These are phyloP conservation scores for Oryzaephilus surinamensis DNA, from an alignment of 1,140 invertebrate genomes.

Conservation along the genomic window DNA sequence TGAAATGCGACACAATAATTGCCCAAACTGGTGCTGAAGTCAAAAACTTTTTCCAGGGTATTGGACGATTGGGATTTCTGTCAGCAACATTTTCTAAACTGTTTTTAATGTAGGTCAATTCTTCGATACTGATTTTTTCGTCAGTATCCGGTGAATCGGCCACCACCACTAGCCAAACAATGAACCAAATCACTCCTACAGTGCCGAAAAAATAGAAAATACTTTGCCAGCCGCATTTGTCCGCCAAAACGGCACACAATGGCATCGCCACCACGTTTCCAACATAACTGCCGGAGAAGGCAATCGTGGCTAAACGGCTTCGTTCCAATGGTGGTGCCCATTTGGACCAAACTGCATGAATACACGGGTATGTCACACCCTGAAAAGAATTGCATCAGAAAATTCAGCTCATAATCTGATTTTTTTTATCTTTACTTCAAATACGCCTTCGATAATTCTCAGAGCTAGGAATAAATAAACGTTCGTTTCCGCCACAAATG, in stretches of 20 bases:
- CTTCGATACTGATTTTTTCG: slow-evolving; percentile 57
- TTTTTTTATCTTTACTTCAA: slow-evolving; percentile 76
- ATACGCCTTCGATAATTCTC: slow-evolving; percentile 76
- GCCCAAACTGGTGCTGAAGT: slow-evolving; percentile 82
- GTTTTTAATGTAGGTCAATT: slow-evolving; percentile 65
- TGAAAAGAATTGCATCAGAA: slow-evolving; percentile 31
- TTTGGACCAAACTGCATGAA: slow-evolving; percentile 75
- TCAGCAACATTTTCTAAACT: slow-evolving; percentile 28
- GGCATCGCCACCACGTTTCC: slow-evolving; percentile 75
- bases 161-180: slow-evolving; percentile 58
- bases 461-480: slow-evolving; percentile 60
- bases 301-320: slow-evolving; percentile 62
- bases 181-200: slow-evolving; percentile 59
- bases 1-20: slow-evolving; percentile 80
- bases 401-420: no score
- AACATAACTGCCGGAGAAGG: slow-evolving; percentile 73
- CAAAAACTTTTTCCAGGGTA: slow-evolving; percentile 76
- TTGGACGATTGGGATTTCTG: slow-evolving; percentile 38
- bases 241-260: slow-evolving; percentile 58
- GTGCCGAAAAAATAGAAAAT: slow-evolving; percentile 80
- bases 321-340: slow-evolving; percentile 83
- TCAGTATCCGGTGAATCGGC: slow-evolving; percentile 69
- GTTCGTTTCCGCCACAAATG: slow-evolving; percentile 59
- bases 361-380: slow-evolving; percentile 85
- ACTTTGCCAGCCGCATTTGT: slow-evolving; percentile 68